Conservation (phyloP, 2,797 vertebrate species). For the Rhinatrema bivittatum region DNA sequence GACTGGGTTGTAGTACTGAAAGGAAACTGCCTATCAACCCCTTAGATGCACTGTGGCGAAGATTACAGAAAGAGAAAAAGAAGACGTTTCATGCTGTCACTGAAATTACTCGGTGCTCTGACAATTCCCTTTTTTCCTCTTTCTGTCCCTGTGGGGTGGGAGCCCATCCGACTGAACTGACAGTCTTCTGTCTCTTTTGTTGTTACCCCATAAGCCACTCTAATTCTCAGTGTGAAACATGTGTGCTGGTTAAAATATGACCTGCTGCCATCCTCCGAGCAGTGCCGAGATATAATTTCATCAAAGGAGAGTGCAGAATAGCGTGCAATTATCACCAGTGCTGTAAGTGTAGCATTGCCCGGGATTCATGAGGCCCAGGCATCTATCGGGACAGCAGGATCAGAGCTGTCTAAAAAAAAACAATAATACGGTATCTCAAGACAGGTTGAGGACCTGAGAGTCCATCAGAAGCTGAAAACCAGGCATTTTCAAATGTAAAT, state of each 20-base stretch:
- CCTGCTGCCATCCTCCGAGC: neutral
- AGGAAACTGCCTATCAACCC: conserved; percentile 1
- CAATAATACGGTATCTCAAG: neutral
- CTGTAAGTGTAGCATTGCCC: conserved; percentile 4
- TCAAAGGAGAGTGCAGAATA: neutral
- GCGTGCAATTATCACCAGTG: conserved; percentile 10
- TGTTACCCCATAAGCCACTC: conserved; percentile 5
- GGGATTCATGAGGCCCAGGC: neutral
- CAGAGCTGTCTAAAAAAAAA: neutral
- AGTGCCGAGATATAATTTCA: conserved; percentile 3
- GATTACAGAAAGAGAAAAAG: neutral
- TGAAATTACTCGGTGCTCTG: neutral
- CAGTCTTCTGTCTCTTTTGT: neutral
- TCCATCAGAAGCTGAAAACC: too few species aligned
- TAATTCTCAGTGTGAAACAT: fast-evolving
- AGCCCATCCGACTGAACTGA: neutral
- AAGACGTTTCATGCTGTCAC: neutral
- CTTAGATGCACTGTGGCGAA: neutral
- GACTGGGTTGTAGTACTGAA: fast-evolving
- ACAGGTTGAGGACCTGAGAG: neutral
- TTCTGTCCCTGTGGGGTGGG: neutral
- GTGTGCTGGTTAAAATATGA: neutral
- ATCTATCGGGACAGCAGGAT: neutral
- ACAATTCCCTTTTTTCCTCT: neutral
- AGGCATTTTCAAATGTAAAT: too few species aligned